A percentile compares a stretch with the other conserved stretches of the same genome.
These are phyloP conservation scores for Panurus biarmicus DNA, from an alignment of 2,113 vertebrate genomes.

Conservation along the genomic window DNA sequence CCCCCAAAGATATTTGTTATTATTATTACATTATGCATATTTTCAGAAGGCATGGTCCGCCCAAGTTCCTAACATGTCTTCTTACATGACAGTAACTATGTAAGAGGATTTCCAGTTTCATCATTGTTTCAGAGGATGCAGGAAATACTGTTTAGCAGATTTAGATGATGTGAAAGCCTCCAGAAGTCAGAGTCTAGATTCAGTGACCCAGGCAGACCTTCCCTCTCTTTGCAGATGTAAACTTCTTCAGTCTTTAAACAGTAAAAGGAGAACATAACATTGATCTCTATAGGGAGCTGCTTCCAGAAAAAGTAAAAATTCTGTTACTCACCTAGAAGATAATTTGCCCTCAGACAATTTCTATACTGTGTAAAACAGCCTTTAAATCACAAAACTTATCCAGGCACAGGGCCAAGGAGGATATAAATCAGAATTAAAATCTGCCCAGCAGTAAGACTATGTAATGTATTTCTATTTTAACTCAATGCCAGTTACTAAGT, in stretches of 20 bases:
- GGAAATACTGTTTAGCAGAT: neutral
- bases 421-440: constrained; percentile 39
- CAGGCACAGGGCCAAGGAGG: constrained; percentile 8
- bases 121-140: neutral
- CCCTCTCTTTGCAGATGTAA: neutral
- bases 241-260: neutral
- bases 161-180: neutral
- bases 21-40: neutral
- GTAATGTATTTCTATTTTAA: constrained; percentile 21
- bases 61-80: neutral
- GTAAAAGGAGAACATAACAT: neutral
- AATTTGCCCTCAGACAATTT: neutral
- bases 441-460: neutral
- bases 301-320: neutral
- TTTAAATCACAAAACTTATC: constrained; percentile 6
- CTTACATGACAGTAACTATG: neutral
- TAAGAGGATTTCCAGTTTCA: neutral
- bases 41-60: neutral
- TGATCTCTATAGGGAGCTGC: neutral
- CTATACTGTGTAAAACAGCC: neutral
- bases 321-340: neutral
- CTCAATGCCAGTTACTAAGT: neutral
- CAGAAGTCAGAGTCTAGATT: neutral
- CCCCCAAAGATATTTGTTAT: neutral
- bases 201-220: neutral